Base-by-base conservation (phyloP, 1,140 invertebrate species). In the Solen grandis region DNA sequence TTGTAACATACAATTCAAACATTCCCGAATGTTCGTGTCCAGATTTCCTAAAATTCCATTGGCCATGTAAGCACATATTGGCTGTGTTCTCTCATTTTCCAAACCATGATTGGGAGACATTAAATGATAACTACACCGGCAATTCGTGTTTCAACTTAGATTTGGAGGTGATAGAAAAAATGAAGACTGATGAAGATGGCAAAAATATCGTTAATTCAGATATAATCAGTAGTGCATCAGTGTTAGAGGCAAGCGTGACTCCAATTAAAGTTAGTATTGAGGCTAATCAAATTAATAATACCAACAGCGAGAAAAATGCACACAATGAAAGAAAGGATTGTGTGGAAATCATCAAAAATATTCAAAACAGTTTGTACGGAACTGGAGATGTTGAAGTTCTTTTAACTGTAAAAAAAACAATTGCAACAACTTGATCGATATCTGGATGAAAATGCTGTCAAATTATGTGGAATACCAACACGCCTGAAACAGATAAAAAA, bases 41-140 rank as follows among this genome's bases (percentile, higher is more conserved):
- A 8, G 70, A 73, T 22, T 73, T 31, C 31, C 13, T 16, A 4
- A 29, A 36, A 8, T 38, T 31, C 13, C 54, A 60, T 22, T 73
- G 70, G 70, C 70, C 70, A 33, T 73, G 70, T 36, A 73, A 73
- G 46, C 70, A 73, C 46, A 73, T 73, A n/a, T 36, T 73, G 2
- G 70, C 70, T 3, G 31, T 73, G 19, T 52, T 73, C n/a, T 10
- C 27, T 14, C 27, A 73, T 73, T 10, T 14, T 5, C 52, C 54
- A 36, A 31, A 22, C 19, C 31, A 27, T 22, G 27, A 31, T 36
- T 72, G 69, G 69, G 41, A 57, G 19, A 27, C 31, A 22, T 4
- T 72, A 3, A 10, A 22, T 25, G 31, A 13, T 4, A 29, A 19
- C 25, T 72, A 72, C 22, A 31, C 29, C 2, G n/a, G 59, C 13